Base-by-base conservation (phyloP, 2,888 invertebrate species). In the Leptarthrus brevirostris region DNA sequence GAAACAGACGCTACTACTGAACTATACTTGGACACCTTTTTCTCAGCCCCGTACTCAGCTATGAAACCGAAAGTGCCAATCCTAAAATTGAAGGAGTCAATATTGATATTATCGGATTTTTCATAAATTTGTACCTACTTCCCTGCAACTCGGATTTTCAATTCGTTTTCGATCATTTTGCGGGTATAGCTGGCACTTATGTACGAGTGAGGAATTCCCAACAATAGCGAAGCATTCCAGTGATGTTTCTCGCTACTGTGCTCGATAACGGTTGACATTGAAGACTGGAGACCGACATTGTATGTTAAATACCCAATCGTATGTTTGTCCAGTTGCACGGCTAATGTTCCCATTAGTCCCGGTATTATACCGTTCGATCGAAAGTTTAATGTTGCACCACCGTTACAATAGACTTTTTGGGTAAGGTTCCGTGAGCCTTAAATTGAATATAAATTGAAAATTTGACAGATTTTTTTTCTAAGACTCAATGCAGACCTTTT, bases 1-100 rank as follows among this genome's bases (percentile, higher is more conserved):
- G 91, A 89, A 44, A 98, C 92, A 0, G 94, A 89, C 1, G 96
- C 97, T 0, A 93, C 92, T 1, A 97, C 86, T 49, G 92, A 91
- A 81, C 94, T 97, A 81, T 96, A 94, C 83, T 95, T 92, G 0
- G 97, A 95, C 26, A 98, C 90, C 83, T 94, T 95, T 80, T 96
- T 97, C 81, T 97, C 96, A 1, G 93, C 93, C 0, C 96, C 96
- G 82, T 96, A 97, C 82, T 97, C 97, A 0, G 95, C 86, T 73
- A 93, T 87, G 2, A 91, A 92, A 4, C 97, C 97, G 83, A 95
- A 94, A 0, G 95, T 94, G 12, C 96, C 95, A 53, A 90, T 87
- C 84, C 94, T 95, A 82, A n/a, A 2, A 4, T 12, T n/a, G n/a
- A 8, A n/a, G 10, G n/a, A 18, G 49, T 52, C 1, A 52, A 52